These are phyloP conservation scores for Pseudomyrmex dendroicus DNA, from an alignment of 1,140 invertebrate genomes.

Conservation along the genomic window DNA sequence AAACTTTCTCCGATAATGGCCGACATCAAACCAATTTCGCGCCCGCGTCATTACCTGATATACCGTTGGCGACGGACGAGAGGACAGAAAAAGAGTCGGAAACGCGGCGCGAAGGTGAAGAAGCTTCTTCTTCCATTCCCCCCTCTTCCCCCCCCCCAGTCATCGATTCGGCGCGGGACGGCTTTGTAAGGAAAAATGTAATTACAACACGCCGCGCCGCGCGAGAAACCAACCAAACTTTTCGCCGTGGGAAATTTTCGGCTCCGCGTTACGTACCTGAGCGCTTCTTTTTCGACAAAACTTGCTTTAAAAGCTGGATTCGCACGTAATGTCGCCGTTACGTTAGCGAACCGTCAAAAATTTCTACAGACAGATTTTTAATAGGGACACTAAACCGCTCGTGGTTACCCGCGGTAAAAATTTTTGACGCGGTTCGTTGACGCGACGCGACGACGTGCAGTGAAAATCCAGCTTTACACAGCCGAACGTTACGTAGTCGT, in stretches of 20 bases:
- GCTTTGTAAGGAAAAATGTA: constrained; percentile 30
- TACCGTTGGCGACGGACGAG: constrained; percentile 62
- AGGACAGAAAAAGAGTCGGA: constrained; percentile 40
- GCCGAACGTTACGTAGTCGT: not conserved
- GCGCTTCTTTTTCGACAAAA: not conserved
- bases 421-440: no score
- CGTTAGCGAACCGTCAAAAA: no score
- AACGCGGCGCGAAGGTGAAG: constrained; percentile 13
- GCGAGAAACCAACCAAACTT: constrained; percentile 32
- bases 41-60: constrained; percentile 74
- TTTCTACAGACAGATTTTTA: no score
- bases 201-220: constrained; percentile 18
- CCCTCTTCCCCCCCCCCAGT: not conserved
- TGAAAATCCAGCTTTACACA: no score
- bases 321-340: no score
- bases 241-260: constrained; percentile 21
- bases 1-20: constrained; percentile 81
- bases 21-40: constrained; percentile 79
- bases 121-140: no score
- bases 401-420: no score
- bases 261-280: not conserved
- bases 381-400: no score
- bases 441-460: no score
- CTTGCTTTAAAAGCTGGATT: no score
- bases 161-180: constrained; percentile 40